phyloP scores from a whole-genome alignment of 2,888 invertebrate genomes.

The Odontocerum albicorne region DNA sequence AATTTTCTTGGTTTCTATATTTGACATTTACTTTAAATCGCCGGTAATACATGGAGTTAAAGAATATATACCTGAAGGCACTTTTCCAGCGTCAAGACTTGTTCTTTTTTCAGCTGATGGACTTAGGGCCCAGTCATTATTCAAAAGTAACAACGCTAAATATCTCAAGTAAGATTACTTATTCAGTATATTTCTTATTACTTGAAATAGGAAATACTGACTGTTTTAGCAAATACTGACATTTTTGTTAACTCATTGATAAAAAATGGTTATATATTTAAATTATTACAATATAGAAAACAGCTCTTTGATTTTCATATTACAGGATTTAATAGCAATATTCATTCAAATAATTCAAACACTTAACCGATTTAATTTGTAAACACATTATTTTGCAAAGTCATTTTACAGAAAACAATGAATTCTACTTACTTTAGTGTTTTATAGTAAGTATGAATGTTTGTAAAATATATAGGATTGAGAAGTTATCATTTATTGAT shows the following conservation, averaged over 20 bases:
- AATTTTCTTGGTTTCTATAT: conserved; percentile 79
- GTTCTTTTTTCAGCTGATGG: conserved; percentile 93
- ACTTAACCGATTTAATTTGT: no score
- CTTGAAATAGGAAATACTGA: not conserved
- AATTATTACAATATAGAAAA: no score
- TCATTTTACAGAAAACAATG: not conserved
- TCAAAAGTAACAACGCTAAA: conserved; percentile 59
- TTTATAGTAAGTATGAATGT: not conserved
- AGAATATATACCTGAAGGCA: conserved; percentile 52
- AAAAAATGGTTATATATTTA: no score
- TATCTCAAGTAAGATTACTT: conserved; percentile 63
- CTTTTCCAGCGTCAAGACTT: conserved; percentile 70
- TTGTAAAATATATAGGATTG: not conserved
- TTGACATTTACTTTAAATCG: conserved; percentile 92
- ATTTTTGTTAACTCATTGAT: no score
- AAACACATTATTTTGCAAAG: no score
- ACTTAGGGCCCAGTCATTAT: conserved; percentile 83
- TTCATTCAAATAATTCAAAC: no score
- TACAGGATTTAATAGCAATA: no score
- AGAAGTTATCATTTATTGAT: not conserved
- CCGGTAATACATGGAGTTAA: conserved; percentile 77
- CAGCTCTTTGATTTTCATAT: no score
- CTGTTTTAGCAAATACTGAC: not conserved
- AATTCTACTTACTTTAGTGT: not conserved
- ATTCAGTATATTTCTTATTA: not conserved